phyloP scores from a whole-genome alignment of 2,888 invertebrate species.

The Agrochola macilenta region DNA sequence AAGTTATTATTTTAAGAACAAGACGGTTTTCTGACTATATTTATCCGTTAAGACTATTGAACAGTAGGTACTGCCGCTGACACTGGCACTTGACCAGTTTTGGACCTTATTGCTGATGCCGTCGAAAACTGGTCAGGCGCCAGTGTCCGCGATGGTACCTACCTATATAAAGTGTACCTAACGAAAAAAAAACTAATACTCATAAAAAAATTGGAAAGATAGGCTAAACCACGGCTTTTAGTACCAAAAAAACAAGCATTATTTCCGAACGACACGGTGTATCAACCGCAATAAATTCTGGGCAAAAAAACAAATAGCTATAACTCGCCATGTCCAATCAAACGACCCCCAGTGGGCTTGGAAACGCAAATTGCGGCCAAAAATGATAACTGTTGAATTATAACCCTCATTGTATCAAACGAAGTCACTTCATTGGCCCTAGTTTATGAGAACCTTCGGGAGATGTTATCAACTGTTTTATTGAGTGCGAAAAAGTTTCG shows the following conservation, averaged over 20 bases:
- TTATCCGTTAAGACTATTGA: no score
- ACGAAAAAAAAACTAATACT: slow-evolving; percentile 7
- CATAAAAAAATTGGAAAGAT: slow-evolving; percentile 9
- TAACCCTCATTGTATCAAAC: slow-evolving; percentile 75
- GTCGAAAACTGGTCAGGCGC: no score
- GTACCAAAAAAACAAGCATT: slow-evolving; percentile 24
- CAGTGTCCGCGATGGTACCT: no score
- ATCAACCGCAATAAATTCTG: slow-evolving; percentile 69
- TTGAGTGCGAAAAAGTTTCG: slow-evolving; percentile 71
- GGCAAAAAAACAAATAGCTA: slow-evolving; percentile 71
- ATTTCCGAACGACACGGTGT: slow-evolving; percentile 51
- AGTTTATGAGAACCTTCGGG: slow-evolving; percentile 77
- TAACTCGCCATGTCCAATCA: slow-evolving; percentile 80
- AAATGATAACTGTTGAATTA: slow-evolving; percentile 85
- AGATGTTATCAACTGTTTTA: slow-evolving; percentile 78
- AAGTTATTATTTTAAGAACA: not conserved
- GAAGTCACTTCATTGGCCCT: slow-evolving; percentile 76
- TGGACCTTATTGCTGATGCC: no score
- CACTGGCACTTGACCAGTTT: no score
- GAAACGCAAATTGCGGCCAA: slow-evolving; percentile 81
- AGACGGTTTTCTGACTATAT: no score
- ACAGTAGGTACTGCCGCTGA: no score
- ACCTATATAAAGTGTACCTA: no score
- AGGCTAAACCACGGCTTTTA: not conserved
- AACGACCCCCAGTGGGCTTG: slow-evolving; percentile 79